Conservation (phyloP, 2,888 invertebrate genomes). For the Drosophila neonasuta region DNA sequence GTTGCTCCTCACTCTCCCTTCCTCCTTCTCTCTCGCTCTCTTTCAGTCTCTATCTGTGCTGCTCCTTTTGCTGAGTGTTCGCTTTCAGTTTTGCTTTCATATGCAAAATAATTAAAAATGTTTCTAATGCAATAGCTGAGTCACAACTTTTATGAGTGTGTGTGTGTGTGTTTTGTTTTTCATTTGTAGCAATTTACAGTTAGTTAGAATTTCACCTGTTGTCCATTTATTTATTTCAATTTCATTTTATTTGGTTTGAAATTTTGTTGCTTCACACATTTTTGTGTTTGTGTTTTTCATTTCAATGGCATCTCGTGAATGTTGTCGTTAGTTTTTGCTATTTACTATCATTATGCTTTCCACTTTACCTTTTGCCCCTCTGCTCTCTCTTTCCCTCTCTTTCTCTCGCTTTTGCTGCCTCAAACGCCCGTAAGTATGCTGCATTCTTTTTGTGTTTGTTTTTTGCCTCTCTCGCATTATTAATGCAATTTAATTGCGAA, state of each 20-base stretch:
- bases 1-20: too few relatives aligned
- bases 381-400: neutral
- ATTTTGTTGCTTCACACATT: neutral
- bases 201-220: slow-evolving; percentile 38
- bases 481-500: slow-evolving; percentile 26
- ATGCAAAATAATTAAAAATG: slow-evolving; percentile 37
- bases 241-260: slow-evolving; percentile 4
- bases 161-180: slow-evolving; percentile 5
- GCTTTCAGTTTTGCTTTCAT: slow-evolving; percentile 2
- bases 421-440: slow-evolving; percentile 12
- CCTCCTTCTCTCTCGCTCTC: neutral
- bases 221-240: slow-evolving; percentile 32
- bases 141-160: slow-evolving; percentile 10
- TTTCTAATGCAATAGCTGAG: slow-evolving; percentile 24
- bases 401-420: neutral
- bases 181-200: slow-evolving; percentile 34
- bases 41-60: neutral
- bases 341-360: slow-evolving; percentile 4
- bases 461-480: neutral
- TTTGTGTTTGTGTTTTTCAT: slow-evolving; percentile 5
- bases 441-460: neutral
- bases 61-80: neutral
- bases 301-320: slow-evolving; percentile 20
- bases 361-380: neutral
- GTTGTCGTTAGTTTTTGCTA: slow-evolving; percentile 14